Conservation (phyloP, 92 coral and sea anemone genomes). For the Phymanthus crucifer region DNA sequence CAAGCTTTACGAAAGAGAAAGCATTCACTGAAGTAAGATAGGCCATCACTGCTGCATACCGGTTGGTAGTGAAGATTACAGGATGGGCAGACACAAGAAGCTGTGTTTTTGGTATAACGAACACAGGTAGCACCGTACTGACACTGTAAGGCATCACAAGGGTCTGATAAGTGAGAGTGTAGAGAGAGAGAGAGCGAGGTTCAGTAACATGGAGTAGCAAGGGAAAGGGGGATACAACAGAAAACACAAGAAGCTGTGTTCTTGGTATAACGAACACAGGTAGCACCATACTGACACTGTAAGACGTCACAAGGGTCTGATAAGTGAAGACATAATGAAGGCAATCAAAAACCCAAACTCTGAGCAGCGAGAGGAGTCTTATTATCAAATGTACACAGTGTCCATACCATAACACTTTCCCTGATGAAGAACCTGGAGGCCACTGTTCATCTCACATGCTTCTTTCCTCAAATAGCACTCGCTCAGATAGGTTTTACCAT, state of each 20-base stretch:
- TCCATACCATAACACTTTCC: slow-evolving; percentile 71
- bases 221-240: neutral
- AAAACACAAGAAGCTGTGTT: no score
- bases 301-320: slow-evolving; percentile 70
- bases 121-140: slow-evolving; percentile 75
- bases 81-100: slow-evolving; percentile 70
- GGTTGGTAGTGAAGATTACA: slow-evolving; percentile 81
- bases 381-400: no score
- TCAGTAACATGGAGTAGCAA: neutral
- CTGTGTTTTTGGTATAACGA: slow-evolving; percentile 54
- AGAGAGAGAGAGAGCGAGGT: neutral
- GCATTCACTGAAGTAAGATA: slow-evolving; percentile 80
- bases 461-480: slow-evolving; percentile 70
- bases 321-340: neutral
- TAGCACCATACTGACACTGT: slow-evolving; percentile 60
- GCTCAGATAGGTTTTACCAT: slow-evolving; percentile 64
- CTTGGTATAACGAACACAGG: slow-evolving; percentile 13
- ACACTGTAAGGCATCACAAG: slow-evolving; percentile 73
- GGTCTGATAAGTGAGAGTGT: slow-evolving; percentile 24
- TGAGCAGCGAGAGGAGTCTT: no score
- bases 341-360: no score
- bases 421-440: slow-evolving; percentile 34
- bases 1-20: slow-evolving; percentile 73
- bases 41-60: slow-evolving; percentile 84
- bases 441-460: slow-evolving; percentile 59